Evolutionary conservation across 2,888 invertebrate species (phyloP), one percentile per base, ranked within the genome.

Genomic region (Zygothrica quintamaculata): DNA sequence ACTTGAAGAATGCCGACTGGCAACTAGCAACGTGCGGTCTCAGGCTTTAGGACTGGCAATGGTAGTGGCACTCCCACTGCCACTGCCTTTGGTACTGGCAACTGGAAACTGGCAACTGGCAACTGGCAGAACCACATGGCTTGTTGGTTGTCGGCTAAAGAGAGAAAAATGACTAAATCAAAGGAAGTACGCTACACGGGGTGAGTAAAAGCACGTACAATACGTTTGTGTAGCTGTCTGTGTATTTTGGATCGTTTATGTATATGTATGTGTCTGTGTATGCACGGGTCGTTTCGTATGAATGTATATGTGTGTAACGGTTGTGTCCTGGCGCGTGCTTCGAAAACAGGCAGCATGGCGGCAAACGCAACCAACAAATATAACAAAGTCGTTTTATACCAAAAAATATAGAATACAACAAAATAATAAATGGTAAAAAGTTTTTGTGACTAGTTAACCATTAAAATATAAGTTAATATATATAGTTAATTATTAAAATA

Each of bases 131-230:
- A 34, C 33, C 46, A 50, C 69, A 74, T 70, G 71, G 67, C 67
- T 74, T 80, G 76, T 74, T 76, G 66, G 73, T 65, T 77, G 80
- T 75, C 77, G 76, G 85, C 86, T 74, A 77, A 79, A 86, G 84
- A 87, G 87, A 87, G 87, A 87, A 87, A 88, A 87, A 88, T 88
- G 88, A 87, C 88, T 88, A 88, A 88, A 88, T 88, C 88, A 87
- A 88, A 86, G 87, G 85, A 88, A 88, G 88, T 87, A 77, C 84
- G 84, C 86, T 77, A 80, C 79, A 76, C 74, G 71, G 81, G 78
- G 78, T 74, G 81, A 65, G 81, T 74, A 81, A 70, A 68, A 80
- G 80, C 80, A 80, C 77, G 77, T 77, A 77, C 80, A 75, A 75
- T 77, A 75, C 71, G 74, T 58, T 67, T 50, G 64, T 59, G 50